Evolutionary conservation across 1,140 invertebrate species (phyloP), one percentile per base, ranked within the genome.

Genomic region (Heliconius hewitsoni): DNA sequence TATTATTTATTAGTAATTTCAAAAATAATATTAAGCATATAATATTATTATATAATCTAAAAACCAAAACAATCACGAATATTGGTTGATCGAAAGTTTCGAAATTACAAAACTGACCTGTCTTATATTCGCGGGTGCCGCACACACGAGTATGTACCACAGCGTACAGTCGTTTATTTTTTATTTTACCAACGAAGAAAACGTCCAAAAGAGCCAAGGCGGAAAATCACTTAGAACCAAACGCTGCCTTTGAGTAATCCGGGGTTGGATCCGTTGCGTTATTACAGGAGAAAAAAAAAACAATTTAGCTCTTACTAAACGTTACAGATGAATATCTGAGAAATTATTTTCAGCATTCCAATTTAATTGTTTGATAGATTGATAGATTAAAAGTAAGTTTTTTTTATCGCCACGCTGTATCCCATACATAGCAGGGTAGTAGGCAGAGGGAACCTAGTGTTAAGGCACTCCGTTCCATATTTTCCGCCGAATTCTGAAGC

Each of bases 211-310:
- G 81, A 86, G 81, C 72, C 78, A 81, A 78, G 82, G 73, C 81
- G 81, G 84, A 83, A 87, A 85, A 89, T 79, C 82, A 88, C 85
- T 85, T 79, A 83, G 71, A 87, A 85, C 87, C 82, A 85, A 85
- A 88, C 86, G 86, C 84, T 81, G 83, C 82, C 81, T 87, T 87
- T 86, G 83, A 85, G 82, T 86, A 88, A 87, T 85, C 83, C 80
- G 80, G 79, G 82, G 78, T 78, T 77, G 73, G 85, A 81, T 79
- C 80, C 74, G 55, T 74, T 79, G 46, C 72, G 75, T 77, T 81
- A 81, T 81, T 81, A 80, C 71, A 74, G 72, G 76, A 80, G 77
- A 87, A 88, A 87, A 86, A 86, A 88, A 86, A 66, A 66, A 85
- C 80, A 89, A 88, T 90, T 88, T 84, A 86, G 83, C 82, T 86